Percentiles rank a stretch among this genome's conserved stretches.
Conservation (phyloP, 2,797 vertebrate species). For the Sibirionetta formosa region DNA sequence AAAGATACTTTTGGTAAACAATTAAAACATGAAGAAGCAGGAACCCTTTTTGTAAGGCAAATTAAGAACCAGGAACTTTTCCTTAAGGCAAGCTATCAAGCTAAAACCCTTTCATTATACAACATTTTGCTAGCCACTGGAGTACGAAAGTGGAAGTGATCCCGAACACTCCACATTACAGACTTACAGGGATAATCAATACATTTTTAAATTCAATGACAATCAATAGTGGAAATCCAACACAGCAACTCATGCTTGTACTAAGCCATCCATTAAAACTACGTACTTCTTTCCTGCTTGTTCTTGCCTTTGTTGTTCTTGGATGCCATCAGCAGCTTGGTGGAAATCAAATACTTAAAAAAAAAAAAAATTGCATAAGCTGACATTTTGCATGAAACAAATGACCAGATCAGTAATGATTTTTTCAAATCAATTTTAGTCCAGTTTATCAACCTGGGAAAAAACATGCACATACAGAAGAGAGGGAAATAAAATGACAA, state of each 20-base stretch:
- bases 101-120: background rate
- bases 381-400: background rate
- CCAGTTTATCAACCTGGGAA: background rate
- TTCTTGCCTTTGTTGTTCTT: slow-evolving; percentile 96
- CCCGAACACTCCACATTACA: background rate
- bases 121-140: background rate
- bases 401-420: background rate
- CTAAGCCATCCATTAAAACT: background rate
- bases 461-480: background rate
- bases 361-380: slow-evolving; percentile 25
- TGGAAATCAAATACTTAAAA: slow-evolving; percentile 98
- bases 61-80: background rate
- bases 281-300: slow-evolving; percentile 98
- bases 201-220: background rate
- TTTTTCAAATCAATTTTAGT: background rate
- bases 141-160: background rate
- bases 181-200: background rate
- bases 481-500: background rate
- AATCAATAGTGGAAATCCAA: background rate
- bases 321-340: slow-evolving; percentile 97
- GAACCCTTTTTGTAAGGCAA: background rate
- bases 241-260: background rate
- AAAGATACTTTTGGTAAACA: background rate
- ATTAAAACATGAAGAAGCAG: background rate
- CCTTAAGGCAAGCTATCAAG: background rate